Conservation (phyloP, 2,113 vertebrate genomes). For the Micronycteris hirsuta region DNA sequence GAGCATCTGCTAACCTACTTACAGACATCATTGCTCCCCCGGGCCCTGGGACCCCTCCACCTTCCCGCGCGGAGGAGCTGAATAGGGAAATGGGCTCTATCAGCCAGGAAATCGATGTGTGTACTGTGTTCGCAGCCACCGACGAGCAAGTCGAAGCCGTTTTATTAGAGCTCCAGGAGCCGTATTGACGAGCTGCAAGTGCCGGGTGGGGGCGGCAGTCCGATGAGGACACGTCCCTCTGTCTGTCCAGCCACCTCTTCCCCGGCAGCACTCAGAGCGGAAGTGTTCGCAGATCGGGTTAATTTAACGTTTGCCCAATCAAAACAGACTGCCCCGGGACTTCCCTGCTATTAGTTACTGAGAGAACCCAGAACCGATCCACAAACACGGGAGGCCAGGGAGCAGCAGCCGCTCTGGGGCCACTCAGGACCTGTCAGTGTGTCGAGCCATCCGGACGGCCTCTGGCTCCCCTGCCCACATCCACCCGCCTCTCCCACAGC, state of each 20-base stretch:
- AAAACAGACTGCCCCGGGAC: slow-evolving; percentile 82
- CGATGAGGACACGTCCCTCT: slow-evolving; percentile 81
- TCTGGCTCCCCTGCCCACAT: not conserved
- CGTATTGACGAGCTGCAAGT: slow-evolving; percentile 86
- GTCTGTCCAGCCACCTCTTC: slow-evolving; percentile 80
- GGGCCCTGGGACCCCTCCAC: slow-evolving; percentile 84
- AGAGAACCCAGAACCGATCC: slow-evolving; percentile 77
- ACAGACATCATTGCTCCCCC: slow-evolving; percentile 85
- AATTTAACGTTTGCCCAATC: slow-evolving; percentile 85
- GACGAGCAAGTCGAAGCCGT: slow-evolving; percentile 86
- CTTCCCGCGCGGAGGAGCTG: slow-evolving; percentile 85
- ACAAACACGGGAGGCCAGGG: slow-evolving; percentile 61
- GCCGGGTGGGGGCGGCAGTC: slow-evolving; percentile 77
- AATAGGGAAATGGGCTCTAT: slow-evolving; percentile 89
- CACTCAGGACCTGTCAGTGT: not conserved
- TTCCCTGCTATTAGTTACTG: slow-evolving; percentile 86
- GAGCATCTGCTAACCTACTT: slow-evolving; percentile 85
- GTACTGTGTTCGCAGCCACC: slow-evolving; percentile 83
- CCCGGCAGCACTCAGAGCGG: slow-evolving; percentile 75
- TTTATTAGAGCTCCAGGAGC: slow-evolving; percentile 87
- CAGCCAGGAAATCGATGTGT: slow-evolving; percentile 89
- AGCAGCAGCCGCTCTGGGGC: slow-evolving; percentile 10
- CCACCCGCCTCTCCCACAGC: not conserved
- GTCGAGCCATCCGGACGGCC: not conserved
- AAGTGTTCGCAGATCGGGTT: slow-evolving; percentile 82